Conservation (phyloP, 2,113 vertebrate genomes). For the Pelecanoides urinatrix region DNA sequence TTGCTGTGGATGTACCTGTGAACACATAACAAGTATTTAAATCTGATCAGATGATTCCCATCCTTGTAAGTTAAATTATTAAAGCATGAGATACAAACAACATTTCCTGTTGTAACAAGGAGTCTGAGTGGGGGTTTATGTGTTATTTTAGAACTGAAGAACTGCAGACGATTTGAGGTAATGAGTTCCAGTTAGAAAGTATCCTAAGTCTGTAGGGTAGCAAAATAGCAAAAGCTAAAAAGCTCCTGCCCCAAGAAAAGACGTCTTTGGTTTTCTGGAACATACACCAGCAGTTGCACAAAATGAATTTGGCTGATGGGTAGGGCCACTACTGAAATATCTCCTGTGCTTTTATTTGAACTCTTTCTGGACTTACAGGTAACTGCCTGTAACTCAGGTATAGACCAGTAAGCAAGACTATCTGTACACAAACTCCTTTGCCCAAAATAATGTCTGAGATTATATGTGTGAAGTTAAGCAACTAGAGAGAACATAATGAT, state of each 20-base stretch:
- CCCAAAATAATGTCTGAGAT: background rate
- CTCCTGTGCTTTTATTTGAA: background rate
- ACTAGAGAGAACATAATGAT: rapidly evolving
- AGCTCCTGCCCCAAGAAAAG: background rate
- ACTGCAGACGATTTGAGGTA: background rate
- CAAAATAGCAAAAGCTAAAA: background rate
- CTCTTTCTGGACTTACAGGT: background rate
- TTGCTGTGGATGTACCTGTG: background rate
- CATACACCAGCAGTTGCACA: background rate
- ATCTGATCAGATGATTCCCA: background rate
- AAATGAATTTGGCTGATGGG: background rate
- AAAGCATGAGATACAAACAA: background rate
- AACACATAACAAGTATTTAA: background rate
- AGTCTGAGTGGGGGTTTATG: background rate
- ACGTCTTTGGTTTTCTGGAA: background rate
- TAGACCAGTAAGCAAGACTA: background rate
- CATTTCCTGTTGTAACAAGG: background rate
- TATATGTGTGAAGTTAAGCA: background rate
- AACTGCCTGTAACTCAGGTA: background rate
- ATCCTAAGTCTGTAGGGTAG: background rate
- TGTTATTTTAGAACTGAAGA: background rate
- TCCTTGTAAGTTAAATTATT: background rate
- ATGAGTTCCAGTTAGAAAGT: background rate
- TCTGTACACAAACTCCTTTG: background rate
- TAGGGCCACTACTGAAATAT: background rate